These are phyloP conservation scores for Ephestia elutella DNA, from an alignment of 1,140 invertebrate genomes.

Conservation along the genomic window DNA sequence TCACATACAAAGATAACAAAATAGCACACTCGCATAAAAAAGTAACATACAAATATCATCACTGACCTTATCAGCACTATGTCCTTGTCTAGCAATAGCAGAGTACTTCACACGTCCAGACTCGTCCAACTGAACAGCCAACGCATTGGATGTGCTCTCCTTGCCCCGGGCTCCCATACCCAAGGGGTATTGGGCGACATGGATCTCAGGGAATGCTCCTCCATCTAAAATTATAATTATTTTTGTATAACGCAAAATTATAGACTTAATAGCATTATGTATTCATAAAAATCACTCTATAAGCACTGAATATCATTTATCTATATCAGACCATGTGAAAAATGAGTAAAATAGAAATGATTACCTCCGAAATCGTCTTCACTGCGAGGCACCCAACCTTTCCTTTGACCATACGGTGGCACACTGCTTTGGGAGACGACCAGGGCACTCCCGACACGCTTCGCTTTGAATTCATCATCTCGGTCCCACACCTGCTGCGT, in stretches of 20 bases:
- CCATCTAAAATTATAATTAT: slow-evolving; percentile 84
- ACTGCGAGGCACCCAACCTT: slow-evolving; percentile 94
- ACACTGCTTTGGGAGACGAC: slow-evolving; percentile 89
- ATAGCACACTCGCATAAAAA: too few relatives aligned
- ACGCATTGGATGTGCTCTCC: slow-evolving; percentile 88
- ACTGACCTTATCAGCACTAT: slow-evolving; percentile 93
- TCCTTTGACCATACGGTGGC: slow-evolving; percentile 97
- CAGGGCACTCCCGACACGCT: slow-evolving; percentile 80
- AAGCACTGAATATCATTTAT: too few relatives aligned
- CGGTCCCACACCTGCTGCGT: slow-evolving; percentile 90
- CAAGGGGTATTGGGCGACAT: slow-evolving; percentile 96
- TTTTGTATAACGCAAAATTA: not conserved
- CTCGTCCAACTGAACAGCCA: slow-evolving; percentile 95
- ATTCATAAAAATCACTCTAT: too few relatives aligned
- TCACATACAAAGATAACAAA: too few relatives aligned
- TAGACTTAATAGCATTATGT: too few relatives aligned
- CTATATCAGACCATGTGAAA: too few relatives aligned
- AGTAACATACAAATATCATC: too few relatives aligned
- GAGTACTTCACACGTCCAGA: slow-evolving; percentile 98
- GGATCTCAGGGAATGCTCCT: slow-evolving; percentile 98
- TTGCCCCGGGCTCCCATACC: slow-evolving; percentile 90
- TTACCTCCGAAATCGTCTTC: slow-evolving; percentile 86
- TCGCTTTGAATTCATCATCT: slow-evolving; percentile 87
- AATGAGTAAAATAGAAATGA: not conserved
- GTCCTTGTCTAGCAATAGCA: slow-evolving; percentile 94